These are phyloP conservation scores for Anser cygnoides DNA, from an alignment of 2,113 vertebrate species.

Conservation along the genomic window DNA sequence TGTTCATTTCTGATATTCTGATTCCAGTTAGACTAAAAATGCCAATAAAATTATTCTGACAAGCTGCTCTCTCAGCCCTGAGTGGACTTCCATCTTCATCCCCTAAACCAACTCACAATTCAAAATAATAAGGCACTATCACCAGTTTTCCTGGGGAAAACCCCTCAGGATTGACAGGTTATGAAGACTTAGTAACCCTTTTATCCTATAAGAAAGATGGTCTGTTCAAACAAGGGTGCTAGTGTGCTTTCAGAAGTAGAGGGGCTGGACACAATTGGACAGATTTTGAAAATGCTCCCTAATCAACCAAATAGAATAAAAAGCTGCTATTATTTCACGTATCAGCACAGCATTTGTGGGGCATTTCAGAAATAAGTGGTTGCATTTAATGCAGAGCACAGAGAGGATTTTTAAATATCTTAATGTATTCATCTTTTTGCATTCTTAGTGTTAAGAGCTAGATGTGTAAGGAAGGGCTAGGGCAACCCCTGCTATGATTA, in stretches of 20 bases:
- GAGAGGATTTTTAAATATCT: background rate
- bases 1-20: constrained; percentile 34
- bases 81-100: constrained; percentile 62
- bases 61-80: constrained; percentile 43
- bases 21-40: constrained; percentile 57
- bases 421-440: background rate
- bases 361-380: background rate
- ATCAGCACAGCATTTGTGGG: background rate
- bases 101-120: constrained; percentile 57
- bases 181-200: constrained; percentile 59
- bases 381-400: background rate
- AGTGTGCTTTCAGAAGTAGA: constrained; percentile 27
- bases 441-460: background rate
- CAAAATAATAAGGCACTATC: constrained; percentile 70
- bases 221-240: constrained; percentile 68
- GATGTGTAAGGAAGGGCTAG: background rate
- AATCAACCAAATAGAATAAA: constrained; percentile 39
- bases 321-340: constrained; percentile 24
- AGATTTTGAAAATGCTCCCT: constrained; percentile 40
- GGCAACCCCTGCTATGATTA: constrained; percentile 18
- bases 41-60: constrained; percentile 52
- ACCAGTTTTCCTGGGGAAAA: constrained; percentile 50
- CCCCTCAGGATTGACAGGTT: constrained; percentile 43
- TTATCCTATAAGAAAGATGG: constrained; percentile 54
- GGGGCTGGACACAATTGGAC: background rate